These are phyloP conservation scores for Bellardia bayeri DNA, from an alignment of 2,888 invertebrate genomes.

Conservation along the genomic window DNA sequence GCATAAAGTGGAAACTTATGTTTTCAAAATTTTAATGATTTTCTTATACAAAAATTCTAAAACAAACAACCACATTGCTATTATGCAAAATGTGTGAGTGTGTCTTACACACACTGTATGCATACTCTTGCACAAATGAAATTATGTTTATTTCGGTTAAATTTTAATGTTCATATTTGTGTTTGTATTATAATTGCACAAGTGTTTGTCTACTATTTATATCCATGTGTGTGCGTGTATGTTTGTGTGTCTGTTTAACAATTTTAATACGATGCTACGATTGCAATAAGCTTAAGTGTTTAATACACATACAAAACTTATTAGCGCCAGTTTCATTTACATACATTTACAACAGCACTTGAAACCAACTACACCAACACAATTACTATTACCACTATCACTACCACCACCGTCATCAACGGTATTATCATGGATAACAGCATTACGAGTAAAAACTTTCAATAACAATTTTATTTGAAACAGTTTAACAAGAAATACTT, in stretches of 20 bases:
- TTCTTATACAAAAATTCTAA: slow-evolving; percentile 59
- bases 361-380: slow-evolving; percentile 1
- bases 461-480: not conserved
- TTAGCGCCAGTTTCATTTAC: slow-evolving; percentile 32
- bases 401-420: not conserved
- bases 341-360: not conserved
- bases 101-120: not conserved
- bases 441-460: not conserved
- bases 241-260: slow-evolving; percentile 23
- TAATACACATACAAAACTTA: slow-evolving; percentile 55
- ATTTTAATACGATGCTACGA: slow-evolving; percentile 51
- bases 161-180: slow-evolving; percentile 64
- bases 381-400: slow-evolving; percentile 10
- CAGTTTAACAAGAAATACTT: not conserved
- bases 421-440: slow-evolving; percentile 2
- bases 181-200: slow-evolving; percentile 59
- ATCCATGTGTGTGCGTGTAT: not conserved
- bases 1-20: slow-evolving; percentile 74
- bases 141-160: slow-evolving; percentile 50
- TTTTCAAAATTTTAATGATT: slow-evolving; percentile 71
- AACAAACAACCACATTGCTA: slow-evolving; percentile 6
- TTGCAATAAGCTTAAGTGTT: slow-evolving; percentile 66
- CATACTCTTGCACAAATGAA: not conserved
- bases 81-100: not conserved
- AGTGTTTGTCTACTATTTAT: slow-evolving; percentile 48